Percentiles rank a stretch among this genome's conserved stretches.
phyloP scores from a whole-genome alignment of 1,140 invertebrate species.

The Cydia fagiglandana region DNA sequence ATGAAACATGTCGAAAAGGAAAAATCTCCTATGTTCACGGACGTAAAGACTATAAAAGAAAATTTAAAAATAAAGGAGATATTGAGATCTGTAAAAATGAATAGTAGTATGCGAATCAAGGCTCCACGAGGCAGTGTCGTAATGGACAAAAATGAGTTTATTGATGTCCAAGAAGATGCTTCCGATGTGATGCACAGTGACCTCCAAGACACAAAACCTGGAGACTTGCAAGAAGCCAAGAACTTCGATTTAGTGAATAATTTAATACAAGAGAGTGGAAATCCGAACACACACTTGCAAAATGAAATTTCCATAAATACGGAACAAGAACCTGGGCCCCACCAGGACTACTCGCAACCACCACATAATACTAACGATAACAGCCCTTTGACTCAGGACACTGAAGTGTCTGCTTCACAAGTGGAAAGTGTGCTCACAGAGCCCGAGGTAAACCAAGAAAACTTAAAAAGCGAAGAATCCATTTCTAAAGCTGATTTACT shows the following conservation, averaged over 20 bases:
- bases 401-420: neutral
- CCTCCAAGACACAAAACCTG: neutral
- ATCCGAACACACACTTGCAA: neutral
- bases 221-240: conserved; percentile 15
- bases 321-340: neutral
- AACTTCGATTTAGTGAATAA: neutral
- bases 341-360: conserved; percentile 4
- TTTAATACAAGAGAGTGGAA: neutral
- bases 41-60: conserved; percentile 66
- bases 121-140: conserved; percentile 60
- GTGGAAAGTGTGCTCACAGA: neutral
- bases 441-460: neutral
- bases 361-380: neutral
- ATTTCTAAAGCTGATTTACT: neutral
- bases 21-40: conserved; percentile 50
- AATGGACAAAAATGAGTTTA: conserved; percentile 62
- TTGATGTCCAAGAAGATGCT: conserved; percentile 52
- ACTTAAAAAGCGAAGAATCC: neutral
- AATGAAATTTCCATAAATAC: neutral
- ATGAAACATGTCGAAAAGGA: conserved; percentile 49
- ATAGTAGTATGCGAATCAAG: conserved; percentile 64
- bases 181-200: neutral
- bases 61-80: conserved; percentile 72
- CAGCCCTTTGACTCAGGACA: neutral
- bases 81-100: conserved; percentile 70